These are phyloP conservation scores for Enoplosus armatus DNA, from an alignment of 2,797 vertebrate genomes.

Conservation along the genomic window DNA sequence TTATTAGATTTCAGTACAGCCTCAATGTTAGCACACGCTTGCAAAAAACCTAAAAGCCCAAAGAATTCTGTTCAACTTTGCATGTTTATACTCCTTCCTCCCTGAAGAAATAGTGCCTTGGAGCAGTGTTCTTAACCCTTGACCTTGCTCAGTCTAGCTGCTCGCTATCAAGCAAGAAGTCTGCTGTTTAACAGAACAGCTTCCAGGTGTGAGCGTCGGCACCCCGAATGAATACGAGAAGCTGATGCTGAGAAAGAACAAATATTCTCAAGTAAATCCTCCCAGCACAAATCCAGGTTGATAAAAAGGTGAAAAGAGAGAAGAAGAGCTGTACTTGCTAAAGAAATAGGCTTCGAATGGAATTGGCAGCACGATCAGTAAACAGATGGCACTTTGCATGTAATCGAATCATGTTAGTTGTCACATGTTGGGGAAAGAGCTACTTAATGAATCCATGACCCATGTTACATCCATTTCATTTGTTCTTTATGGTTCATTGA, in stretches of 20 bases:
- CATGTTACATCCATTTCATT: slow-evolving; percentile 12
- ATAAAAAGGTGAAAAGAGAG: neutral
- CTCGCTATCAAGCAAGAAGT: neutral
- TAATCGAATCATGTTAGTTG: slow-evolving; percentile 29
- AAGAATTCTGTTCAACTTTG: neutral
- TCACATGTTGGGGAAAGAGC: slow-evolving; percentile 15
- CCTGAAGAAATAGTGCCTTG: slow-evolving; percentile 13
- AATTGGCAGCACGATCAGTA: slow-evolving; percentile 5
- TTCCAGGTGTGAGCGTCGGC: slow-evolving; percentile 18
- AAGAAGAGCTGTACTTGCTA: neutral
- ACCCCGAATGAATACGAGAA: slow-evolving; percentile 1
- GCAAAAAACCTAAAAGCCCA: neutral
- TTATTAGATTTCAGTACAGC: slow-evolving; percentile 2
- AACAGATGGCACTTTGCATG: slow-evolving; percentile 31
- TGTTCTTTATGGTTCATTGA: slow-evolving; percentile 18
- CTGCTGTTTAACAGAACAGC: slow-evolving; percentile 10
- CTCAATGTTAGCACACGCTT: neutral
- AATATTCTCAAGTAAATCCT: neutral
- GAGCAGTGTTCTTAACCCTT: slow-evolving; percentile 17
- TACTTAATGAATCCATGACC: slow-evolving; percentile 49
- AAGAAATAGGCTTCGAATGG: slow-evolving; percentile 3
- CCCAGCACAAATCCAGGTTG: neutral
- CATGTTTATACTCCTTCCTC: neutral
- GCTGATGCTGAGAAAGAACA: neutral
- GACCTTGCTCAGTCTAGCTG: slow-evolving; percentile 10